Evolutionary conservation across 2,888 invertebrate species (phyloP).

Genomic region (Rapana venosa): DNA sequence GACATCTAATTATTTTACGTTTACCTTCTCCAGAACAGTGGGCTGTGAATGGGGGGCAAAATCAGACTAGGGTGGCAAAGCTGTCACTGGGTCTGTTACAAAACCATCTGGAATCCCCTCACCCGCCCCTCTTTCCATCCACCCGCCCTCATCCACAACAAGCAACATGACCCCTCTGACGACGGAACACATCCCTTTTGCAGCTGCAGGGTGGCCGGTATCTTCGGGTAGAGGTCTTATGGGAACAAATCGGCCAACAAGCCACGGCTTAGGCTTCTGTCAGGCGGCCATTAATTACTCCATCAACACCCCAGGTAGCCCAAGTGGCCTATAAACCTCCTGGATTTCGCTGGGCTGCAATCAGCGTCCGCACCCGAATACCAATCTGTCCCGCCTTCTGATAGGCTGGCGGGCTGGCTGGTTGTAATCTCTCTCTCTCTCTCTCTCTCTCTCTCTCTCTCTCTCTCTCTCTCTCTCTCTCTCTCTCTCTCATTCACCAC

Average conservation of each 20-base stretch:
- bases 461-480: not conserved
- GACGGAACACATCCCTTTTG: slow-evolving; percentile 6
- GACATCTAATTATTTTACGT: no score
- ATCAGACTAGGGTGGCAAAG: no score
- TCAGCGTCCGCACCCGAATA: not conserved
- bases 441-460: not conserved
- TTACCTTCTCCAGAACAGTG: no score
- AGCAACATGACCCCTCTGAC: not conserved
- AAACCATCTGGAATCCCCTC: no score
- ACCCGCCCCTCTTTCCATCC: not conserved
- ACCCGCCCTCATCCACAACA: not conserved
- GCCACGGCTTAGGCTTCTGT: not conserved
- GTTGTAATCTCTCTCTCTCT: not conserved
- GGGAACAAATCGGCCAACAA: slow-evolving; percentile 6
- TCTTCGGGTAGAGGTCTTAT: not conserved
- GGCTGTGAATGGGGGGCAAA: no score
- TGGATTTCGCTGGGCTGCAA: not conserved
- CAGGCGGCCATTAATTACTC: slow-evolving; percentile 26
- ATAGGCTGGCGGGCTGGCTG: no score
- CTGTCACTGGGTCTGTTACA: no score
- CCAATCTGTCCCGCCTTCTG: not conserved
- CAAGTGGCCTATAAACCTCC: not conserved
- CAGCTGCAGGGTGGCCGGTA: not conserved
- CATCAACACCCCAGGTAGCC: not conserved
- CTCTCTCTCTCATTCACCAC: not conserved